These are phyloP conservation scores for Chloroceryle aenea DNA, from an alignment of 2,113 vertebrate genomes.

Conservation along the genomic window DNA sequence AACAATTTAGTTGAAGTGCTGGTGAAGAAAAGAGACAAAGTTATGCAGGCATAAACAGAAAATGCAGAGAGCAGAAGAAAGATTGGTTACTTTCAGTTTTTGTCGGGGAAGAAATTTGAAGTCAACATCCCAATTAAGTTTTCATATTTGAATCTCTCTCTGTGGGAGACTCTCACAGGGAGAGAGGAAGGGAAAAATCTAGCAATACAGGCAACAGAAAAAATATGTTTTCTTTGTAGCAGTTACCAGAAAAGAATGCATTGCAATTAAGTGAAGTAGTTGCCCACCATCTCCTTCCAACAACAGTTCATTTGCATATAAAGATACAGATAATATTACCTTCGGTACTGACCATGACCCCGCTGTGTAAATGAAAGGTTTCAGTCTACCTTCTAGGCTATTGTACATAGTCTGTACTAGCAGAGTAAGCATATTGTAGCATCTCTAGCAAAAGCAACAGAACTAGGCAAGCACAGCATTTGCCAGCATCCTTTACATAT, in stretches of 20 bases:
- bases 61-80: not conserved
- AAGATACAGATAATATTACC: not conserved
- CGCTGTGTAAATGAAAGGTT: not conserved
- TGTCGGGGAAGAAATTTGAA: not conserved
- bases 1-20: constrained; percentile 44
- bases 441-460: constrained; percentile 27
- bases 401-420: not conserved
- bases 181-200: not conserved
- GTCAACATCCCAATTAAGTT: constrained; percentile 2
- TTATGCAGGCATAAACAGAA: constrained; percentile 19
- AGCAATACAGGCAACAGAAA: not conserved
- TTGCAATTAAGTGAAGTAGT: not conserved
- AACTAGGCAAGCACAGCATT: constrained; percentile 5
- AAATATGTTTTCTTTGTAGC: not conserved
- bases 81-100: not conserved
- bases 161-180: not conserved
- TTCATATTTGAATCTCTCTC: not conserved
- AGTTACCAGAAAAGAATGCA: constrained; percentile 2
- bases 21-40: constrained; percentile 15
- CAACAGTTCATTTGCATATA: not conserved
- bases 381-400: not conserved
- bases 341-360: not conserved
- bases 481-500: not conserved
- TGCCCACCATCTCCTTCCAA: not conserved
- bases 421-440: not conserved